phyloP scores from a whole-genome alignment of 1,140 invertebrate species.

The Drosophila mauritiana region DNA sequence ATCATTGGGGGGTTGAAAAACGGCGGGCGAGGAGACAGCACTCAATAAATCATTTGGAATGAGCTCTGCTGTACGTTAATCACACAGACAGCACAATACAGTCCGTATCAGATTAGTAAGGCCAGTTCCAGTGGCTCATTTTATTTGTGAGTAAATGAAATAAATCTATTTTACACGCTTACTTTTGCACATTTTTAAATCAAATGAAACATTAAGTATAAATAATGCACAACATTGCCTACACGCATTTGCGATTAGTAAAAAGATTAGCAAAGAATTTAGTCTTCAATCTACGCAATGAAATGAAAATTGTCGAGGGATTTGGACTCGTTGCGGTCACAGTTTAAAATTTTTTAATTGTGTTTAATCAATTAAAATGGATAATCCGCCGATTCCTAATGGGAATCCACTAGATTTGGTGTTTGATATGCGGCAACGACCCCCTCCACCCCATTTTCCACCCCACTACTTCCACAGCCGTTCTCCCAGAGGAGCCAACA shows the following conservation, averaged over 20 bases:
- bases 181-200: not conserved
- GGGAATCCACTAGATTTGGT: conserved; percentile 27
- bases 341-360: not conserved
- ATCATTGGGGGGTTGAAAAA: not conserved
- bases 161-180: no score
- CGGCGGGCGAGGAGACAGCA: conserved; percentile 6
- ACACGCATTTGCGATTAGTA: not conserved
- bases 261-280: not conserved
- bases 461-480: not conserved
- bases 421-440: conserved; percentile 1
- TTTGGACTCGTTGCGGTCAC: not conserved
- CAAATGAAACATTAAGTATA: not conserved
- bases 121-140: not conserved
- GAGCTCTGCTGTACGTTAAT: conserved; percentile 40
- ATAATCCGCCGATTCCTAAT: conserved; percentile 35
- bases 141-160: no score
- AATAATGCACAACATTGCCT: not conserved
- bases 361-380: conserved; percentile 30
- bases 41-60: conserved; percentile 51
- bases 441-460: no score
- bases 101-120: conserved; percentile 9
- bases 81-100: conserved; percentile 26
- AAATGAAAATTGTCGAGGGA: not conserved
- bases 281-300: not conserved
- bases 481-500: conserved; percentile 17